These are phyloP conservation scores for Clepsis dumicolana DNA, from an alignment of 2,888 invertebrate species.

Conservation along the genomic window DNA sequence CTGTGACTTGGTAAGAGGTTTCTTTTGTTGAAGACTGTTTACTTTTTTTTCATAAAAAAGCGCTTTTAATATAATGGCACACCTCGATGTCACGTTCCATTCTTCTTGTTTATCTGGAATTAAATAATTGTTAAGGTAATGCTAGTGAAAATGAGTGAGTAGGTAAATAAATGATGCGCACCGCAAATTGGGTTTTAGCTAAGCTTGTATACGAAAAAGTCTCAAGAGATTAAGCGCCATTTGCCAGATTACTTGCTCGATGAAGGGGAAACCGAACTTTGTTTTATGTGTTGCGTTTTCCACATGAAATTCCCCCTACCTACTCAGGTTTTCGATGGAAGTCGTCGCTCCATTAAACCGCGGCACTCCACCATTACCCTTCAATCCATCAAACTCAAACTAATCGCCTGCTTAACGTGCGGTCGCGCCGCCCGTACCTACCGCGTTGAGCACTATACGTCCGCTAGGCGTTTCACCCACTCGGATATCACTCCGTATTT, in stretches of 20 bases:
- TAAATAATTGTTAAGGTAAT: neutral
- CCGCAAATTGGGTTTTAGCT: neutral
- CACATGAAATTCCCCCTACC: neutral
- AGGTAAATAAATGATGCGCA: neutral
- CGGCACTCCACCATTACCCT: slow-evolving; percentile 38
- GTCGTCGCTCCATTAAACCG: slow-evolving; percentile 36
- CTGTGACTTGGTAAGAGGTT: slow-evolving; percentile 10
- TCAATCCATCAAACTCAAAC: slow-evolving; percentile 40
- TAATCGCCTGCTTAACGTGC: slow-evolving; percentile 39
- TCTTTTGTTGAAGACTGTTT: neutral
- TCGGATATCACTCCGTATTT: slow-evolving; percentile 64
- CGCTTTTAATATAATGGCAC: neutral
- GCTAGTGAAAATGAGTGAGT: too few relatives aligned
- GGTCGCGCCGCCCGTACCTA: slow-evolving; percentile 21
- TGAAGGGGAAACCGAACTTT: neutral
- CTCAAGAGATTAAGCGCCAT: neutral
- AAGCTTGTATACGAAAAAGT: neutral
- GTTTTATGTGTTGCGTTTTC: neutral
- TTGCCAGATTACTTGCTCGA: neutral
- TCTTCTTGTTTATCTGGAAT: neutral
- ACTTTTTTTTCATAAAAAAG: neutral
- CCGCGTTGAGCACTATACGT: neutral
- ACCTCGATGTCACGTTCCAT: neutral
- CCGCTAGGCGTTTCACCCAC: neutral
- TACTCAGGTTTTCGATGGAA: slow-evolving; percentile 20